Evolutionary conservation across 2,113 vertebrate species (phyloP), one percentile per base, ranked within the genome.

Genomic region (Misgurnus mizolepis): DNA sequence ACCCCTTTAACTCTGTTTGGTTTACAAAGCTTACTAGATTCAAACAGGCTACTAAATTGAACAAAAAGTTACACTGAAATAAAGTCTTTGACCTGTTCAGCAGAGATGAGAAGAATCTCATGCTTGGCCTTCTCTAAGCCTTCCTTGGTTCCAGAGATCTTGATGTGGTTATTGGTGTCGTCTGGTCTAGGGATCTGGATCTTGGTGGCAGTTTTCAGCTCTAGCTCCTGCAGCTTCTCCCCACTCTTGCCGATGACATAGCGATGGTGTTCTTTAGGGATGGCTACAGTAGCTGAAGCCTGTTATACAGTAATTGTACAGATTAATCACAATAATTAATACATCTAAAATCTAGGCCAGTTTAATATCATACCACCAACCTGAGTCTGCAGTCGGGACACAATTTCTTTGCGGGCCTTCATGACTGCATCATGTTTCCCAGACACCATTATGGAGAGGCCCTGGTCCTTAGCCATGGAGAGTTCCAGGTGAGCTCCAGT

Each of bases 381-480:
- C 95, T 99, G 98, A 85, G 98, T 99, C 94, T 99, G 97, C 90
- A 99, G 94, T 86, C 96, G 92, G 84, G 98, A 97, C 61, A 99
- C 97, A 67, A 99, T 99, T 90, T 99, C 97, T 90, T 99, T 99
- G 22, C 98, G 95, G 88, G 98, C 98, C 89, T 98, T 99, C 98
- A 99, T 99, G 86, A 99, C 98, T 0, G 96, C 95, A 66, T 99
- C 97, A 83, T 97, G 88, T 86, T 99, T 99, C 81, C 98, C 98
- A 79, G 98, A 99, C 79, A 99, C 98, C 98, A 99, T 99, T 91
- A 99, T 99, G 34, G 98, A 99, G 78, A 99, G 97, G 83, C 98
- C 98, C 91, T 99, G 98, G 89, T 99, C 98, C 92, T 99, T 99
- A 1, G 98, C 97, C 11, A 99, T 94, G 88, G 98, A 99, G 82